Base-by-base conservation (phyloP, 2,797 vertebrate genomes). In the Cichlasoma orientale region DNA sequence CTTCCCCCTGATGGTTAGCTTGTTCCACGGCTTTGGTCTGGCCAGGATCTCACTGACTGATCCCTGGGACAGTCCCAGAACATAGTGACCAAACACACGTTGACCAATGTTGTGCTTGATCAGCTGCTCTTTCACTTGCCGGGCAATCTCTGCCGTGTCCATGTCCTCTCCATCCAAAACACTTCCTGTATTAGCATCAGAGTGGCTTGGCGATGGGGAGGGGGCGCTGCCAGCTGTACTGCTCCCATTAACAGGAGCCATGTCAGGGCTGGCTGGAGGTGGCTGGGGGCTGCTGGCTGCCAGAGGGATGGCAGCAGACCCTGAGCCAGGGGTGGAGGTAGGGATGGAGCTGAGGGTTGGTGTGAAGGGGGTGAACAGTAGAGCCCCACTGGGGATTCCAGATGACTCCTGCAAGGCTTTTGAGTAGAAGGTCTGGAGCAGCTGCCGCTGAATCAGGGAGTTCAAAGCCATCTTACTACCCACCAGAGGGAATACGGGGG, bases 51-150 rank as follows among this genome's bases (percentile, higher is more conserved):
- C 98, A 7, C 98, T 99, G 93, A 99, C 98, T 2, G 98, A 99
- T 83, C 98, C 98, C 93, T 98, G 97, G 0, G 97, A 99, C 86
- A 99, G 96, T 93, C 97, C 98, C 94, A 98, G 94, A 92, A 99
- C 98, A 44, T 98, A 98, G 92, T 99, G 98, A 94, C 98, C 98
- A 74, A 99, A 99, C 90, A 99, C 97, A 66, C 97, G 97, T 94
- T 99, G 98, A 80, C 98, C 98, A 8, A 99, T 98, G 95, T 99
- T 99, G 97, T 99, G 98, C 96, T 99, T 98, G 96, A 99, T 98
- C 94, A 99, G 95, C 91, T 98, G 97, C 94, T 99, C 98, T 95
- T 99, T 99, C 92, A 99, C 97, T 96, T 98, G 98, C 63, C 98
- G 96, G 75, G 98, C 98, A 75, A 99, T 98, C 94, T 99, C 98